Percentiles rank a stretch among this genome's conserved stretches.
Conservation (phyloP, 2,888 invertebrate genomes). For the Epiperipatus broadwayi region DNA sequence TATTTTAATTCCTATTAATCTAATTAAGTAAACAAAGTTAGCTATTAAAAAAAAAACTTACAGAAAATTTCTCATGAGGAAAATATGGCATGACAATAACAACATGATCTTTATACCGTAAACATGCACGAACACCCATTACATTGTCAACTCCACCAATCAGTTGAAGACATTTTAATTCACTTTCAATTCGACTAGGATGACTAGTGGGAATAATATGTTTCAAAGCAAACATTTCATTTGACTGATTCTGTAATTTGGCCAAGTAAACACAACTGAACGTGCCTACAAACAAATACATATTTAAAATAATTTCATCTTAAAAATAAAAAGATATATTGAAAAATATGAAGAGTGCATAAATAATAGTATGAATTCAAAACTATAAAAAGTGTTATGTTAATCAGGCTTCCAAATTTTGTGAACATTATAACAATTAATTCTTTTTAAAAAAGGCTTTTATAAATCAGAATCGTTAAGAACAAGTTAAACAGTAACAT, state of each 20-base stretch:
- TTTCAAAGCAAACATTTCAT: conserved; percentile 51
- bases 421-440: too few species aligned
- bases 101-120: conserved; percentile 54
- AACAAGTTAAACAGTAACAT: too few species aligned
- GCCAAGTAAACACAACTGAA: conserved; percentile 71
- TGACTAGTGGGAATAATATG: conserved; percentile 70
- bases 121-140: conserved; percentile 54
- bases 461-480: too few species aligned
- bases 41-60: too few species aligned
- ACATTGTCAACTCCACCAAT: conserved; percentile 51
- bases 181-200: conserved; percentile 57
- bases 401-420: too few species aligned
- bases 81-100: conserved; percentile 77
- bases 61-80: conserved; percentile 55
- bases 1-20: background rate
- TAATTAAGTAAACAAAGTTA: conserved; percentile 8
- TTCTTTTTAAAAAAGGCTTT: too few species aligned
- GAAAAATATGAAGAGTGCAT: too few species aligned
- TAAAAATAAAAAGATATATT: too few species aligned
- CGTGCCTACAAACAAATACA: conserved; percentile 46
- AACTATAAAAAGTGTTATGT: too few species aligned
- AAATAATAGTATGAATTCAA: too few species aligned
- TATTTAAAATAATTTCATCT: too few species aligned
- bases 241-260: conserved; percentile 35
- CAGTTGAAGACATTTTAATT: conserved; percentile 48